Evolutionary conservation across 2,888 invertebrate genomes (phyloP).

Genomic region (Patella ulyssiponensis): DNA sequence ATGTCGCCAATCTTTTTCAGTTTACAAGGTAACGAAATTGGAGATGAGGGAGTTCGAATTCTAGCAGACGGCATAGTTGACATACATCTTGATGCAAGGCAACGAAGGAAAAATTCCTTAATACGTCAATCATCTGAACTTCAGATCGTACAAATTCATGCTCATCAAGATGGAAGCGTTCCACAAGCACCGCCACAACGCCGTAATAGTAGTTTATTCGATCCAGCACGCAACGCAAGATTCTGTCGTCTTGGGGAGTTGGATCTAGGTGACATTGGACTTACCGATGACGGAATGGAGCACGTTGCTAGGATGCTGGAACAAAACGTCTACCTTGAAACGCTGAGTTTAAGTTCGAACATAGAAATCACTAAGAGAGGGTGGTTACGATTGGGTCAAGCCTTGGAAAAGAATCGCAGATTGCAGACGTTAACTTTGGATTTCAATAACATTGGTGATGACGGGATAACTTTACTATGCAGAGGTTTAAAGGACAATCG

Average conservation of each 20-base stretch:
- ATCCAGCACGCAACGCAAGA: not conserved
- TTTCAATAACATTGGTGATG: constrained; percentile 60
- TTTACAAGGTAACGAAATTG: constrained; percentile 59
- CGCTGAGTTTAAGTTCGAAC: constrained; percentile 51
- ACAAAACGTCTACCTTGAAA: constrained; percentile 47
- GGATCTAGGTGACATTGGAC: constrained; percentile 56
- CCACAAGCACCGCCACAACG: not conserved
- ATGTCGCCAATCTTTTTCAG: constrained; percentile 39
- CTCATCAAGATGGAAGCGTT: constrained; percentile 10
- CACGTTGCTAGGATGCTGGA: constrained; percentile 52
- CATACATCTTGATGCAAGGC: constrained; percentile 26
- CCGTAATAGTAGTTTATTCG: not conserved
- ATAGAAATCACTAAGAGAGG: constrained; percentile 37
- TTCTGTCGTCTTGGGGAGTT: constrained; percentile 51
- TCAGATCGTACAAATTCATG: not conserved
- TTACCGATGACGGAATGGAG: constrained; percentile 52
- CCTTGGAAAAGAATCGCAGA: constrained; percentile 54
- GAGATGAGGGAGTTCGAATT: constrained; percentile 54
- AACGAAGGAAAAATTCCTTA: constrained; percentile 3
- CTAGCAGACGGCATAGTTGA: constrained; percentile 46
- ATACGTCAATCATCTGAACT: not conserved
- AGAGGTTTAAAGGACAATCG: constrained; percentile 57
- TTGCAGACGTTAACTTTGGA: constrained; percentile 58
- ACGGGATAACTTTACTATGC: constrained; percentile 50
- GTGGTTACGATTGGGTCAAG: constrained; percentile 58